phyloP scores from a whole-genome alignment of 2,888 invertebrate genomes.

The Microdon myrmicae region DNA sequence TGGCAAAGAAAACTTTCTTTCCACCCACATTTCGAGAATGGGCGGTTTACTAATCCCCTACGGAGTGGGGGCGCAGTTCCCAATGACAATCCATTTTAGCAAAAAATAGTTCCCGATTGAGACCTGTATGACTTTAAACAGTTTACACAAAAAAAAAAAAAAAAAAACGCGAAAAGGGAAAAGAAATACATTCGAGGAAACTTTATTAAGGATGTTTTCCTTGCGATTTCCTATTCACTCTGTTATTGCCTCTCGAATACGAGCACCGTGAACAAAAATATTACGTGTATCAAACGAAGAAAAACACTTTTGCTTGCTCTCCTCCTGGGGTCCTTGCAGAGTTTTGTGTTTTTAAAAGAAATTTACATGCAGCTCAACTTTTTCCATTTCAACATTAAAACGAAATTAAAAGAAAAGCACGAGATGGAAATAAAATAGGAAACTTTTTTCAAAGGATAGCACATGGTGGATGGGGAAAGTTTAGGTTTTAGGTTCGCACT shows the following conservation, averaged over 20 bases:
- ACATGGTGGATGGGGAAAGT: constrained; percentile 15
- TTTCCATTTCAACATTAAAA: constrained; percentile 36
- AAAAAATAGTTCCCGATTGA: constrained; percentile 21
- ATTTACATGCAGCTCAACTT: constrained; percentile 44
- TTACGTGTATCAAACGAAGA: constrained; percentile 21
- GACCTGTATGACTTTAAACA: constrained; percentile 1
- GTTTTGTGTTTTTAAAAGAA: constrained; percentile 18
- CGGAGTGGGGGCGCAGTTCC: constrained; percentile 2
- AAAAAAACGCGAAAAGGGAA: too few species aligned
- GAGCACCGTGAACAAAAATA: constrained; percentile 1
- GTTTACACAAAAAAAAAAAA: background rate
- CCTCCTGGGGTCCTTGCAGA: background rate
- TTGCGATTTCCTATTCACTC: constrained; percentile 9
- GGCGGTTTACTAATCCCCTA: too few species aligned
- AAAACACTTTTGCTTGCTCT: constrained; percentile 1
- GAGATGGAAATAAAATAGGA: background rate
- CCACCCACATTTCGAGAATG: constrained; percentile 10
- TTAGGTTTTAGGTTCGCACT: constrained; percentile 2
- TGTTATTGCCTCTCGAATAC: constrained; percentile 3
- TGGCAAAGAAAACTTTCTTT: constrained; percentile 24
- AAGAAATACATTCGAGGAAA: constrained; percentile 21
- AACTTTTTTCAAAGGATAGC: background rate
- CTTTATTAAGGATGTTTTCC: constrained; percentile 35
- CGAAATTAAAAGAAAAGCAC: constrained; percentile 31
- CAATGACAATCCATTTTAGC: constrained; percentile 11